These are phyloP conservation scores for Anoplophora glabripennis DNA, from an alignment of 1,140 invertebrate genomes.

Conservation along the genomic window DNA sequence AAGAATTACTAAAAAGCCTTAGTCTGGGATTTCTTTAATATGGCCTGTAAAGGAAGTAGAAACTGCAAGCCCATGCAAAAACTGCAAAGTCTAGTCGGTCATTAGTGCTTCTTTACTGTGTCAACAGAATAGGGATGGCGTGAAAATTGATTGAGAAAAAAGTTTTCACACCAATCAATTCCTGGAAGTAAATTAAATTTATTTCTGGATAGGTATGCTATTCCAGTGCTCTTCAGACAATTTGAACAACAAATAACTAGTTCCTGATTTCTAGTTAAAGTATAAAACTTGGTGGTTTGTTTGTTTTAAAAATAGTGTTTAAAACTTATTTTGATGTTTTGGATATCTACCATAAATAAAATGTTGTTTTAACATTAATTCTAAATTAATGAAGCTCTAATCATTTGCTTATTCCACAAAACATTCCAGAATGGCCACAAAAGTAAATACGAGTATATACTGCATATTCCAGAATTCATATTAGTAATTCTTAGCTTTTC, in stretches of 20 bases:
- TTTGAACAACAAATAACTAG: slow-evolving; percentile 5
- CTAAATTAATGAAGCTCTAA: too few relatives aligned
- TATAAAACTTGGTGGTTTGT: too few relatives aligned
- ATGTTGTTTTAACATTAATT: too few relatives aligned
- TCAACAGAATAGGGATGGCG: slow-evolving; percentile 8
- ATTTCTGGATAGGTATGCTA: neutral
- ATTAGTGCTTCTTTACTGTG: slow-evolving; percentile 15
- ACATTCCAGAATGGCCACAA: too few relatives aligned
- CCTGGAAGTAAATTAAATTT: slow-evolving; percentile 10
- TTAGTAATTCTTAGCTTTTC: too few relatives aligned
- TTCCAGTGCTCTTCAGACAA: neutral
- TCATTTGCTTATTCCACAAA: too few relatives aligned
- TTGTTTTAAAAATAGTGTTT: too few relatives aligned
- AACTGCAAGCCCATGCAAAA: slow-evolving; percentile 9
- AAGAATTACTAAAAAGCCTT: slow-evolving; percentile 6
- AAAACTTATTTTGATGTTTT: too few relatives aligned
- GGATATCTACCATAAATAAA: too few relatives aligned
- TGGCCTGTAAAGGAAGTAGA: neutral
- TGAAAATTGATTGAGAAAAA: slow-evolving; percentile 15
- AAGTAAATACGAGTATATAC: too few relatives aligned
- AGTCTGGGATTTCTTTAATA: neutral
- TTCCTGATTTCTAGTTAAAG: neutral
- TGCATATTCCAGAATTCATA: too few relatives aligned
- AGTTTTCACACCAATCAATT: slow-evolving; percentile 12
- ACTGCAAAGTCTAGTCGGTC: slow-evolving; percentile 4